phyloP scores from a whole-genome alignment of 2,797 vertebrate genomes.

The Urosaurus nigricauda region DNA sequence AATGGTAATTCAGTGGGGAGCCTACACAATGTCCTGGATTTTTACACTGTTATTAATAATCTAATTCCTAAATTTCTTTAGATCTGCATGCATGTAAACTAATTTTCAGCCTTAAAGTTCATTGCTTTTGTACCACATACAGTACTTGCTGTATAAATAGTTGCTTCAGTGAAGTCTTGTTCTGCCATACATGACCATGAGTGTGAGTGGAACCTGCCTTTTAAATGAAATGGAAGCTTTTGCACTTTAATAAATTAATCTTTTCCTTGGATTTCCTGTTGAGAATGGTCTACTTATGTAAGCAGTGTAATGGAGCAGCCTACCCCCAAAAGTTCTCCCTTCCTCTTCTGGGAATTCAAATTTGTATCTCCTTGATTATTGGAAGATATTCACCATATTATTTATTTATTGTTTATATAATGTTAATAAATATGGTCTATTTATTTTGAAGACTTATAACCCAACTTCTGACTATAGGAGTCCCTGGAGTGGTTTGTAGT shows the following conservation, averaged over 20 bases:
- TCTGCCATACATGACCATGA: background rate
- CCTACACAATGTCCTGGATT: slow-evolving; percentile 37
- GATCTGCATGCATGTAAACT: background rate
- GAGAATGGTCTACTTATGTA: background rate
- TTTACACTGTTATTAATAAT: slow-evolving; percentile 50
- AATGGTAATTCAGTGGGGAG: slow-evolving; percentile 75
- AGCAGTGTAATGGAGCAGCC: background rate
- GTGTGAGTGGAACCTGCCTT: background rate
- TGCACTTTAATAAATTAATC: background rate
- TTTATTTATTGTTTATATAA: no score
- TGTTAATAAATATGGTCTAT: background rate
- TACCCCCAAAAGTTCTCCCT: background rate
- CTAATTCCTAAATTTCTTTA: slow-evolving; percentile 33
- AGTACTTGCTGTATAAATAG: background rate
- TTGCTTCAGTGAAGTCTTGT: slow-evolving; percentile 6
- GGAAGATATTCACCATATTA: background rate
- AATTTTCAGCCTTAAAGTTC: slow-evolving; percentile 11
- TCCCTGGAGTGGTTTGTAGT: background rate
- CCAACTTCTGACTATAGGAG: background rate
- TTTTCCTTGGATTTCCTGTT: background rate
- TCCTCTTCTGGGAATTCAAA: background rate
- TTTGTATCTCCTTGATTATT: background rate
- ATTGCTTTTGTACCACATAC: slow-evolving; percentile 2
- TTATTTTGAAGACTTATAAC: background rate
- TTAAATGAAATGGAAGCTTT: background rate